phyloP scores from a whole-genome alignment of 1,140 invertebrate genomes.

The Drosophila mayri region DNA sequence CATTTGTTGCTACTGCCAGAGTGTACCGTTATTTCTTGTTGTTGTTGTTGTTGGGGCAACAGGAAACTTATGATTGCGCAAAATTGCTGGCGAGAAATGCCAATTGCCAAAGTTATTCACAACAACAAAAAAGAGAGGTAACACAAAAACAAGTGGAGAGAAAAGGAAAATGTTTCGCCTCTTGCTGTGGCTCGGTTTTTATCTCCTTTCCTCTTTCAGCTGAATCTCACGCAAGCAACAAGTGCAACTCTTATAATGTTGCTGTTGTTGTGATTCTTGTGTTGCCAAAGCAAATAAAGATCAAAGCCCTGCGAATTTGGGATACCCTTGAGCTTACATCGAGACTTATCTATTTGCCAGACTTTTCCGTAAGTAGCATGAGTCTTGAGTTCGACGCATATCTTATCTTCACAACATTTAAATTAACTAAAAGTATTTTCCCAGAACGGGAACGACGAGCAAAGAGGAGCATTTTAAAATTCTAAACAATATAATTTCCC shows the following conservation, averaged over 20 bases:
- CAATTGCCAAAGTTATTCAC: constrained; percentile 73
- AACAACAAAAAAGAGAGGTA: constrained; percentile 29
- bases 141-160: constrained; percentile 15
- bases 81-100: constrained; percentile 70
- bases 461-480: no score
- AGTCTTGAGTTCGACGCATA: constrained; percentile 3
- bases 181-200: constrained; percentile 20
- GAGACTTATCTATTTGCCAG: neutral
- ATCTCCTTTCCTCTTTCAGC: constrained; percentile 23
- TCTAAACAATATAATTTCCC: neutral
- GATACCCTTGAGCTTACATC: constrained; percentile 16
- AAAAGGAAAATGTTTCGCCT: constrained; percentile 28
- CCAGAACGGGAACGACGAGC: neutral
- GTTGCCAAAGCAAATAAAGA: constrained; percentile 6
- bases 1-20: constrained; percentile 41
- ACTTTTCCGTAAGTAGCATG: constrained; percentile 10
- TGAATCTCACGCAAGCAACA: constrained; percentile 32
- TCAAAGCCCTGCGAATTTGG: neutral
- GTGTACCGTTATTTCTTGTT: constrained; percentile 64
- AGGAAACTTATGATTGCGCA: constrained; percentile 78
- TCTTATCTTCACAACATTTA: constrained; percentile 27
- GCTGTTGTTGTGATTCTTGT: constrained; percentile 20
- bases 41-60: constrained; percentile 63
- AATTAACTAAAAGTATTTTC: constrained; percentile 13
- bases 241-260: constrained; percentile 29